These are phyloP conservation scores for Nomada goodeniana DNA, from an alignment of 2,888 invertebrate species.

Conservation along the genomic window DNA sequence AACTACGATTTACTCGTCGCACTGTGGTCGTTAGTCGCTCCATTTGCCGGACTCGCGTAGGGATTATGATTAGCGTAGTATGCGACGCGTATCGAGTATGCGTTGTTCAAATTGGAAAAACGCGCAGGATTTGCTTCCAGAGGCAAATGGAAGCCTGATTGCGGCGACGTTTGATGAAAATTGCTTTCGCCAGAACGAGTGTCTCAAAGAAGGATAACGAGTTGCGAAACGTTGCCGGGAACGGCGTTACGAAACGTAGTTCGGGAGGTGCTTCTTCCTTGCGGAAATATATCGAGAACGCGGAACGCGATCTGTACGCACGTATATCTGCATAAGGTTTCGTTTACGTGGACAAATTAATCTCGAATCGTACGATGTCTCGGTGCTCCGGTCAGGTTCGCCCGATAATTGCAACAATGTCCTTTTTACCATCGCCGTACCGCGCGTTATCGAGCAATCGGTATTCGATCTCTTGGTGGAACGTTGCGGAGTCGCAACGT, in stretches of 20 bases:
- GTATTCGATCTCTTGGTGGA: too few relatives aligned
- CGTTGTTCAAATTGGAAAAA: not conserved
- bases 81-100: not conserved
- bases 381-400: too few relatives aligned
- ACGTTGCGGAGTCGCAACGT: not conserved
- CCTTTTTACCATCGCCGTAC: too few relatives aligned
- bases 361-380: too few relatives aligned
- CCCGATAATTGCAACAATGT: too few relatives aligned
- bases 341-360: too few relatives aligned
- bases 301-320: too few relatives aligned
- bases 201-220: not conserved
- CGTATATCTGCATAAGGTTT: too few relatives aligned
- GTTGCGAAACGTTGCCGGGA: constrained; percentile 9
- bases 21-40: constrained; percentile 28
- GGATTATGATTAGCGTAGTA: constrained; percentile 59
- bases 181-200: not conserved
- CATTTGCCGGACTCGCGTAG: constrained; percentile 31
- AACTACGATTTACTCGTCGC: constrained; percentile 26
- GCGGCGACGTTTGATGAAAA: not conserved
- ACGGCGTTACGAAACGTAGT: constrained; percentile 7
- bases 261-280: not conserved
- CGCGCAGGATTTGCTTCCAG: too few relatives aligned
- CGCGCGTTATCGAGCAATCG: too few relatives aligned
- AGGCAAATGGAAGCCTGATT: too few relatives aligned
- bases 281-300: not conserved